Base-by-base conservation (phyloP, 2,113 vertebrate species). In the Tragulus kanchil region DNA sequence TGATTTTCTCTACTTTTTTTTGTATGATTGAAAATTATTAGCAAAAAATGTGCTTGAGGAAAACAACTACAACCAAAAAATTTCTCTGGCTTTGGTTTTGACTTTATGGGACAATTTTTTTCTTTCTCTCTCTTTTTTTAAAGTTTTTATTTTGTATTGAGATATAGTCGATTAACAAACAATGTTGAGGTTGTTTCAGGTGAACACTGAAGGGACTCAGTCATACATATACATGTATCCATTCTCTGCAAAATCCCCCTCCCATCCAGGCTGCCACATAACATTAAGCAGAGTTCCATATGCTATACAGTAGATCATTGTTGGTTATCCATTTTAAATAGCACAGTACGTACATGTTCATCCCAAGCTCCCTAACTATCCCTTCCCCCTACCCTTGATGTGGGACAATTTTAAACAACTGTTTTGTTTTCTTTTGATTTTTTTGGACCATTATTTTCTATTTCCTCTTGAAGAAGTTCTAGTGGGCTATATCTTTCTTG, bases 391-490 rank as follows among this genome's bases (percentile, higher is more conserved):
- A 73, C 14, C 45, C 69, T 73, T 42, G 21, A 73, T 69, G 58
- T 69, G 5, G 25, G 8, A 31, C 10, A 89, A 56, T 75, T 90
- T 96, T 88, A 93, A 78, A 65, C 15, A 78, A 89, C 12, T 11
- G 31, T 77, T 73, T 71, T 50, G 75, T 81, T 85, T 94, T 84
- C 87, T 93, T 65, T 88, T 61, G 42, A 31, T 23, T 31, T 94
- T 77, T 89, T 83, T 52, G 1, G 26, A 75, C 56, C 73, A 79
- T 73, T 48, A 28, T 56, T 94, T 96, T 83, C 69, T 79, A 45
- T 73, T 94, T 94, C 83, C 11, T 56, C 42, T 95, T 45, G 31
- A 91, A 86, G 50, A 87, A 87, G 25, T 96, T 93, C 71, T 79
- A 5, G 17, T 82, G 59, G 83, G 31, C 85, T 77, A 25, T 79